These are phyloP conservation scores for Gymnogyps californianus DNA, from an alignment of 2,113 vertebrate species.

Conservation along the genomic window DNA sequence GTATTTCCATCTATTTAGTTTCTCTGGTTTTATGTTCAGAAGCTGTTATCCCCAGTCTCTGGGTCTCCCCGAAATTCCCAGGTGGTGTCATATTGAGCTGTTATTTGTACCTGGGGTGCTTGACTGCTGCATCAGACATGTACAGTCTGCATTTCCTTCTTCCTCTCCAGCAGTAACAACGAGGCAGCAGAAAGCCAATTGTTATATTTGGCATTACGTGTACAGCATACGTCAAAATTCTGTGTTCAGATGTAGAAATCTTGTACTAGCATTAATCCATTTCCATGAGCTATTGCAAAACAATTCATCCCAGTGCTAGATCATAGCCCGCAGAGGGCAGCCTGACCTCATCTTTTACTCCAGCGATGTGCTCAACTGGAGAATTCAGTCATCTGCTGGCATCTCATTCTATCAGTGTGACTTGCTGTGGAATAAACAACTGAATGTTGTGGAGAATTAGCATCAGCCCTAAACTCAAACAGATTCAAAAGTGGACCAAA, in stretches of 20 bases:
- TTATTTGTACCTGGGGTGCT: not conserved
- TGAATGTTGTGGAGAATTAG: not conserved
- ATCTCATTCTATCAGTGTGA: not conserved
- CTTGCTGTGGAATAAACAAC: conserved; percentile 2
- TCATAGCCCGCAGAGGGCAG: conserved; percentile 55
- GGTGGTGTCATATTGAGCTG: not conserved
- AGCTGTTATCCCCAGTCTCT: not conserved
- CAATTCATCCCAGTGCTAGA: not conserved
- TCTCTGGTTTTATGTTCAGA: not conserved
- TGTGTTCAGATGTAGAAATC: not conserved
- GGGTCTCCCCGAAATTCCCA: not conserved
- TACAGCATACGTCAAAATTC: not conserved
- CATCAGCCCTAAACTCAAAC: not conserved
- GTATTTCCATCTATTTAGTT: not conserved
- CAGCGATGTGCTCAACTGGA: not conserved
- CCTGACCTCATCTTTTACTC: not conserved
- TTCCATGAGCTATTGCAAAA: not conserved
- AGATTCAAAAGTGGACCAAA: not conserved
- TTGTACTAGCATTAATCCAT: not conserved
- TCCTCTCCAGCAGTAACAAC: not conserved
- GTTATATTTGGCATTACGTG: not conserved
- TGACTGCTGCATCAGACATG: not conserved
- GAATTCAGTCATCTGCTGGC: not conserved
- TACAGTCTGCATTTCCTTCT: not conserved
- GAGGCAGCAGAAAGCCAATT: not conserved